Percentiles rank a stretch among this genome's conserved stretches.
Conservation (phyloP, 2,113 vertebrate species). For the Podarcis raffonei region DNA sequence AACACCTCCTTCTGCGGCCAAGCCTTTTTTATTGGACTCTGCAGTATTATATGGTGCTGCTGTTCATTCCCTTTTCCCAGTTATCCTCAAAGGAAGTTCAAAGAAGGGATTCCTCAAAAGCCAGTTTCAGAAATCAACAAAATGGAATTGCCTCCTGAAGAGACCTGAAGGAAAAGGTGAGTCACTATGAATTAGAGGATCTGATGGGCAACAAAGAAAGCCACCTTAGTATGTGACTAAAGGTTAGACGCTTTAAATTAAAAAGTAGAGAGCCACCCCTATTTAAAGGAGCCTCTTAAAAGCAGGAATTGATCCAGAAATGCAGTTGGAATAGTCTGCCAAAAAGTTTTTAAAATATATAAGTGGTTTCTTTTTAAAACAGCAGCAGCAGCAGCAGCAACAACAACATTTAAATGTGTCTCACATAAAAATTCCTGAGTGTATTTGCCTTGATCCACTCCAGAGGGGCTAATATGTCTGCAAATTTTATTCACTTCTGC, state of each 20-base stretch:
- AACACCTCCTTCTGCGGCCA: too few species aligned
- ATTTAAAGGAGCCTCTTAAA: neutral
- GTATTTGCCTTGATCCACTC: neutral
- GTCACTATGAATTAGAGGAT: neutral
- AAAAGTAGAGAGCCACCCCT: neutral
- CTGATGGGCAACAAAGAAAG: neutral
- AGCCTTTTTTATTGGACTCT: neutral
- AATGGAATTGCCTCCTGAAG: accelerated
- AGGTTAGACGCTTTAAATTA: neutral
- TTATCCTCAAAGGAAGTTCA: accelerated
- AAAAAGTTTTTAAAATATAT: too few species aligned
- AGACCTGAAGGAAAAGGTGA: slow-evolving; percentile 27
- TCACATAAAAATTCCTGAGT: too few species aligned
- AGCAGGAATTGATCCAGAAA: neutral
- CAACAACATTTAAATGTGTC: too few species aligned
- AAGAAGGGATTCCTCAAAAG: neutral
- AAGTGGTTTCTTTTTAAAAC: too few species aligned
- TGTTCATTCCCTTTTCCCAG: slow-evolving; percentile 28
- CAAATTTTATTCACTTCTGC: neutral
- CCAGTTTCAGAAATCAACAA: neutral
- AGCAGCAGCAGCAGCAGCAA: too few species aligned
- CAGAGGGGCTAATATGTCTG: neutral
- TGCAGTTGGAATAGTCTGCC: too few species aligned
- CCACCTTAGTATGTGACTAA: accelerated
- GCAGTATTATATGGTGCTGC: neutral